Percentiles rank a stretch among this genome's conserved stretches.
Evolutionary conservation across 2,888 invertebrate species (phyloP).

Genomic region (Cheiracanthium punctorium): DNA sequence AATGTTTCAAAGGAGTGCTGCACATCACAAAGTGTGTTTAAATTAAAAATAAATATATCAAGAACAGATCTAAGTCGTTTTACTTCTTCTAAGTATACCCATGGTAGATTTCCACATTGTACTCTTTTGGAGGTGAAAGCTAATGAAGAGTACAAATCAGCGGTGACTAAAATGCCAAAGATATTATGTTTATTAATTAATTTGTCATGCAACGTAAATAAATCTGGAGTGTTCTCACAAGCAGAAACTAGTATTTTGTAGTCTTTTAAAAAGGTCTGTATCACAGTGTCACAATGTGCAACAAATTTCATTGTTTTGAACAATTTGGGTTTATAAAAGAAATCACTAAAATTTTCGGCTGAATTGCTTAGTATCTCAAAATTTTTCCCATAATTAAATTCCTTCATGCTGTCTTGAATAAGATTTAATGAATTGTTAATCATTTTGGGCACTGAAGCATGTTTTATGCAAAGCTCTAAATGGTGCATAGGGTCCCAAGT

Average conservation of each 20-base stretch:
- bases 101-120: not conserved
- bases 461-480: not conserved
- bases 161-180: not conserved
- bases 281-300: constrained; percentile 6
- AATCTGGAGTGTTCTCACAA: constrained; percentile 9
- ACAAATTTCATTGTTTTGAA: constrained; percentile 10
- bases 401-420: constrained; percentile 5
- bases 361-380: constrained; percentile 16
- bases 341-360: constrained; percentile 12
- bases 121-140: not conserved
- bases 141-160: not conserved
- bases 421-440: not conserved
- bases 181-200: not conserved
- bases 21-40: not conserved
- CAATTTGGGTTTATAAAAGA: constrained; percentile 9
- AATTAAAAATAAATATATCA: not conserved
- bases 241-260: constrained; percentile 14
- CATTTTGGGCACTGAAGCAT: not conserved
- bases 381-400: constrained; percentile 16
- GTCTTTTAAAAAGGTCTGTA: constrained; percentile 6
- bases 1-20: not conserved
- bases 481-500: constrained; percentile 10
- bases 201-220: not conserved
- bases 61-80: not conserved
- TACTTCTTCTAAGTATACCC: not conserved